Conservation (phyloP, 2,113 vertebrate species). For the Dolichallabes microphthalmus region DNA sequence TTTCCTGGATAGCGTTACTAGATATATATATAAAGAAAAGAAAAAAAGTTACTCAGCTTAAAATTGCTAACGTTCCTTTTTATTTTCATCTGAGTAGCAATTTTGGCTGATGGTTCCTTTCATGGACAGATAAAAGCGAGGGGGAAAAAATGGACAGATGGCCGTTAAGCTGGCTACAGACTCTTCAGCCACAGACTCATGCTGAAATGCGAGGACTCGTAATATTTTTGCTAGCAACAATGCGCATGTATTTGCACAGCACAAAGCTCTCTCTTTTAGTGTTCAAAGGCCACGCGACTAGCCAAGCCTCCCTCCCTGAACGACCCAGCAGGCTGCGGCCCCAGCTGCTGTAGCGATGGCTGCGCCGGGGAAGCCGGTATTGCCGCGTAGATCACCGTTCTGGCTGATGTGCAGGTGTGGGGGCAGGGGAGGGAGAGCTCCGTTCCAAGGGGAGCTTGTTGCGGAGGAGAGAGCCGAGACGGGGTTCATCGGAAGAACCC, state of each 20-base stretch:
- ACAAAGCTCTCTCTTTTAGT: slow-evolving; percentile 9
- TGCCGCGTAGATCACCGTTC: slow-evolving; percentile 55
- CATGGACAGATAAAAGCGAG: slow-evolving; percentile 63
- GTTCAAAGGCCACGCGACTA: slow-evolving; percentile 21
- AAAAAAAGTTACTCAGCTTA: background rate
- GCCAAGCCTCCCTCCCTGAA: slow-evolving; percentile 36
- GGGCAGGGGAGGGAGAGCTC: slow-evolving; percentile 54
- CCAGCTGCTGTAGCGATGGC: slow-evolving; percentile 43
- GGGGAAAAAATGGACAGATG: slow-evolving; percentile 11
- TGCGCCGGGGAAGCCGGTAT: slow-evolving; percentile 20
- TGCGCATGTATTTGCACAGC: slow-evolving; percentile 24
- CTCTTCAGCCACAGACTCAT: slow-evolving; percentile 29
- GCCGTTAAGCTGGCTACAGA: slow-evolving; percentile 13
- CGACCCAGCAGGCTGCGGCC: slow-evolving; percentile 41
- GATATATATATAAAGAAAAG: background rate
- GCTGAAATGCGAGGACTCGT: slow-evolving; percentile 19
- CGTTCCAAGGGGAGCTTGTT: slow-evolving; percentile 56
- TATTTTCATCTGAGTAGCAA: background rate
- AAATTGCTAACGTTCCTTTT: background rate
- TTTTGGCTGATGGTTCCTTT: background rate
- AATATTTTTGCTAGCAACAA: background rate
- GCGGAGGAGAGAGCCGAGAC: slow-evolving; percentile 50
- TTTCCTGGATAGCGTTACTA: no score
- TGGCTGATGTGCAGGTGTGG: slow-evolving; percentile 52
- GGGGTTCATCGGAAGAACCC: slow-evolving; percentile 43